These are phyloP conservation scores for Tympanoctomys barrerae DNA, from an alignment of 2,797 vertebrate genomes.

Conservation along the genomic window DNA sequence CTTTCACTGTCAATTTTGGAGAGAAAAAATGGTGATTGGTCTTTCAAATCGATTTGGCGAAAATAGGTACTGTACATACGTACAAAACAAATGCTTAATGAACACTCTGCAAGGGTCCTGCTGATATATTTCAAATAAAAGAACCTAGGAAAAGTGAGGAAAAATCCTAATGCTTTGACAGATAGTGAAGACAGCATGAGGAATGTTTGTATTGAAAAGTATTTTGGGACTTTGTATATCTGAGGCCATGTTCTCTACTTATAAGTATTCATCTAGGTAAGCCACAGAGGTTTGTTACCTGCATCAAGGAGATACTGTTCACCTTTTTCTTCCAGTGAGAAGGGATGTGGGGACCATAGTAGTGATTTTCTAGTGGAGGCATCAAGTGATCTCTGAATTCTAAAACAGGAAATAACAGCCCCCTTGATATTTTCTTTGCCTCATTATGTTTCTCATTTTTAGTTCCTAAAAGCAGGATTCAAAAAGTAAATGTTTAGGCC, in stretches of 20 bases:
- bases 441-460: slow-evolving; percentile 33
- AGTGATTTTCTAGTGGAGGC: neutral
- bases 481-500: neutral
- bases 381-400: slow-evolving; percentile 18
- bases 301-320: accelerated
- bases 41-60: slow-evolving; percentile 28
- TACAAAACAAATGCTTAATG: slow-evolving; percentile 24
- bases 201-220: slow-evolving; percentile 37
- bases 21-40: neutral
- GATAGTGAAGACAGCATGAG: neutral
- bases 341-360: accelerated
- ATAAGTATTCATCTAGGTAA: neutral
- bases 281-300: neutral
- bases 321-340: neutral
- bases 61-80: neutral
- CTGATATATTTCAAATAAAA: slow-evolving; percentile 53
- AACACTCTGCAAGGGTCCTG: neutral
- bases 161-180: neutral
- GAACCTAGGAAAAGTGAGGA: neutral
- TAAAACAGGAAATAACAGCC: slow-evolving; percentile 28
- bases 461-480: slow-evolving; percentile 23
- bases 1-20: slow-evolving; percentile 18
- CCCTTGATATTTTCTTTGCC: neutral
- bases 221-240: neutral
- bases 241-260: slow-evolving; percentile 27